A percentile compares a stretch with the other conserved stretches of the same genome.
These are phyloP conservation scores for Rhipidura dahli DNA, from an alignment of 2,113 vertebrate genomes.

Conservation along the genomic window DNA sequence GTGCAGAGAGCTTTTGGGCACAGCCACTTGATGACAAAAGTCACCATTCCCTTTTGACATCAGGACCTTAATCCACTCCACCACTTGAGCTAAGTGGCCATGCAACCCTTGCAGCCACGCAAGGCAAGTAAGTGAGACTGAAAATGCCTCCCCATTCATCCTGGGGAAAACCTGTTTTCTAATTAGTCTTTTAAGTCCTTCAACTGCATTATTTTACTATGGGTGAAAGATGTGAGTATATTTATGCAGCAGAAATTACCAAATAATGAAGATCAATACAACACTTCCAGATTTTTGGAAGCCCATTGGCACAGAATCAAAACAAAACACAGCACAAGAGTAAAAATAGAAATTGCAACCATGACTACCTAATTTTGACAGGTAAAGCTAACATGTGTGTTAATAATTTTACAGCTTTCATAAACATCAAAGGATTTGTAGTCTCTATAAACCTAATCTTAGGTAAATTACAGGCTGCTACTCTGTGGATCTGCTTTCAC, in stretches of 20 bases:
- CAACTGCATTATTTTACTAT: neutral
- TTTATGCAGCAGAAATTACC: neutral
- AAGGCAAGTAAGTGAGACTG: neutral
- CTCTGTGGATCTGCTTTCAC: neutral
- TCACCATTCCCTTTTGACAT: rapidly evolving
- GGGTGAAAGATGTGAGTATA: neutral
- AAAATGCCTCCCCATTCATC: neutral
- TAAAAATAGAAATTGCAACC: neutral
- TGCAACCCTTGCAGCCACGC: neutral
- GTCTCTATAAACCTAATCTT: neutral
- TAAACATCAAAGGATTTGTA: neutral
- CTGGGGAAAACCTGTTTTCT: neutral
- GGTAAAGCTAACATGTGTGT: neutral
- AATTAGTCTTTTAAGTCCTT: neutral
- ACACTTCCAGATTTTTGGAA: neutral
- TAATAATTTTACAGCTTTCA: neutral
- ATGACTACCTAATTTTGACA: neutral
- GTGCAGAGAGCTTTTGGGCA: neutral
- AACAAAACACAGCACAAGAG: neutral
- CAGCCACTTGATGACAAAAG: neutral
- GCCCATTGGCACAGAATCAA: neutral
- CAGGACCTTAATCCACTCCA: neutral
- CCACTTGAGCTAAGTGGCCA: neutral
- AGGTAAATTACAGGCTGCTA: neutral
- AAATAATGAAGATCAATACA: neutral